Conservation (phyloP, 2,797 vertebrate species). For the Labroides dimidiatus region DNA sequence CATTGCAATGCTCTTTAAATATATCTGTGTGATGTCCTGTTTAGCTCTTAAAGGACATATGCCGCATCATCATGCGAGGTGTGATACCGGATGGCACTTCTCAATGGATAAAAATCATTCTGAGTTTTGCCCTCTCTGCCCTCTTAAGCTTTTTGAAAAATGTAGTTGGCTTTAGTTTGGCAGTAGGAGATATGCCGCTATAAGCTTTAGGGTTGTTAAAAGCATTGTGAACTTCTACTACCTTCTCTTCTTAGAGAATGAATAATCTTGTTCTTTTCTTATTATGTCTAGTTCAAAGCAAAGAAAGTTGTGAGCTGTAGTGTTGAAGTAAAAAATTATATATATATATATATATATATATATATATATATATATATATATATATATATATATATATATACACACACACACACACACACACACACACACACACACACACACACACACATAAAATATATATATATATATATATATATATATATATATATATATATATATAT, state of each 20-base stretch:
- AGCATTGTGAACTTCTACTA: slow-evolving; percentile 12
- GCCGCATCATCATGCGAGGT: slow-evolving; percentile 4
- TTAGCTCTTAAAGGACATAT: background rate
- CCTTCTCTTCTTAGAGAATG: slow-evolving; percentile 26
- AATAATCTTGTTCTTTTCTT: slow-evolving; percentile 15
- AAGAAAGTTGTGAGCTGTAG: slow-evolving; percentile 31
- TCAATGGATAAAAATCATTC: slow-evolving; percentile 31
- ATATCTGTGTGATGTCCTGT: slow-evolving; percentile 6
- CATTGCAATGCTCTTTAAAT: slow-evolving; percentile 13
- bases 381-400: no score
- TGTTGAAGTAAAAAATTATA: no score
- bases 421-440: no score
- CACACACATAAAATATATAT: no score
- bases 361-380: no score
- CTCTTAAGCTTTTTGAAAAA: slow-evolving; percentile 35
- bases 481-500: no score
- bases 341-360: no score
- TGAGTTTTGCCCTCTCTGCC: slow-evolving; percentile 29
- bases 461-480: no score
- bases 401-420: no score
- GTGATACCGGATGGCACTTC: background rate
- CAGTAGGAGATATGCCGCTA: slow-evolving; percentile 22
- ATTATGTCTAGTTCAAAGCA: slow-evolving; percentile 20
- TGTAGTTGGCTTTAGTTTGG: slow-evolving; percentile 22
- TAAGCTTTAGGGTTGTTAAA: slow-evolving; percentile 21